Evolutionary conservation across 2,888 invertebrate genomes (phyloP).

Genomic region (Taphrorychus bicolor): DNA sequence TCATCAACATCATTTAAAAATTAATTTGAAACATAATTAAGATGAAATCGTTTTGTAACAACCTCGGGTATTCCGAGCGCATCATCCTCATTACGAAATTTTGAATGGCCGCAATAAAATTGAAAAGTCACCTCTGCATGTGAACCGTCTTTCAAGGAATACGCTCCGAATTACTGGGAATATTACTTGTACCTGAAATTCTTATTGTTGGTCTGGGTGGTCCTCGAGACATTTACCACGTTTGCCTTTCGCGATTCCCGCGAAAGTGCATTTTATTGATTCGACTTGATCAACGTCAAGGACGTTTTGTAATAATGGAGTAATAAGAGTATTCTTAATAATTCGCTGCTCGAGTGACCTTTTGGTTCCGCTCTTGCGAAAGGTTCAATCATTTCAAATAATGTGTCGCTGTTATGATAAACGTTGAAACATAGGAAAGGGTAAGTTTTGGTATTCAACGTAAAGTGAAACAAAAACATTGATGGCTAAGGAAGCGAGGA

Average conservation of each 20-base stretch:
- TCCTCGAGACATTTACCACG: constrained; percentile 5
- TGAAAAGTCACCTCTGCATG: constrained; percentile 14
- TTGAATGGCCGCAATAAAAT: constrained; percentile 14
- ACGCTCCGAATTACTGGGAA: background rate
- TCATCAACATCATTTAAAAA: constrained; percentile 18
- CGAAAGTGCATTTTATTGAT: constrained; percentile 7
- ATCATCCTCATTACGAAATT: constrained; percentile 23
- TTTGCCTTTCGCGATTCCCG: background rate
- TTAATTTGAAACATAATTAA: constrained; percentile 27
- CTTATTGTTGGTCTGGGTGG: background rate
- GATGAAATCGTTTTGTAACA: too few relatives aligned
- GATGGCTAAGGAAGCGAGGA: background rate
- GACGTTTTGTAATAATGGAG: background rate
- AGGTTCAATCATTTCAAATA: too few relatives aligned
- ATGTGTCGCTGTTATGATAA: too few relatives aligned
- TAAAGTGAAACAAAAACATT: too few relatives aligned
- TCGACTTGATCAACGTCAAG: constrained; percentile 1
- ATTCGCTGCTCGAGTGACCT: background rate
- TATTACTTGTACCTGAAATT: background rate
- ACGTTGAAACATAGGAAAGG: too few relatives aligned
- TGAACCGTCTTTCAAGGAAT: background rate
- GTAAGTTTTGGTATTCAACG: too few relatives aligned
- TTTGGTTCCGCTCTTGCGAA: background rate
- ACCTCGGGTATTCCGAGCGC: constrained; percentile 10
- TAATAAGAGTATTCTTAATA: constrained; percentile 4